Evolutionary conservation across 2,888 invertebrate species (phyloP).

Genomic region (Artemia sp.): DNA sequence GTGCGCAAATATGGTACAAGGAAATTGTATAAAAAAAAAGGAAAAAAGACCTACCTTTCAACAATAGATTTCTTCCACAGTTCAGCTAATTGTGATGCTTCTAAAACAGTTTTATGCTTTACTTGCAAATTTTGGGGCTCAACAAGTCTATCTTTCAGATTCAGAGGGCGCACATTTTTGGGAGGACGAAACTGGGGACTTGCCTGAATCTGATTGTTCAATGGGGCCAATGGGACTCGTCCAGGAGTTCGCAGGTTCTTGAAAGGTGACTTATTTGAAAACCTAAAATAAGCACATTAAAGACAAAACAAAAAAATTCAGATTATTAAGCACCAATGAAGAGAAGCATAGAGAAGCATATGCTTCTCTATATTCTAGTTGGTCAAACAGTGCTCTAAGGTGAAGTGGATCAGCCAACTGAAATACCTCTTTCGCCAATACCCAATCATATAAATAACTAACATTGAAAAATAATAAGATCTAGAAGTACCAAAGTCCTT

Average conservation of each 20-base stretch:
- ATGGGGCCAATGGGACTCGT: slow-evolving; percentile 25
- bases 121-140: slow-evolving; percentile 14
- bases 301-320: too few relatives aligned
- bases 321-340: too few relatives aligned
- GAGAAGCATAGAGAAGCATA: too few relatives aligned
- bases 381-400: too few relatives aligned
- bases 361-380: too few relatives aligned
- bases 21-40: background rate
- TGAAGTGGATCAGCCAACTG: too few relatives aligned
- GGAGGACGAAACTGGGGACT: slow-evolving; percentile 17
- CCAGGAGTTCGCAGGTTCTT: slow-evolving; percentile 29
- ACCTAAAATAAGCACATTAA: slow-evolving; percentile 25
- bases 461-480: too few relatives aligned
- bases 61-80: background rate
- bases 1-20: too few relatives aligned
- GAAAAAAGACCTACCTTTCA: slow-evolving; percentile 1
- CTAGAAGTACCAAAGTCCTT: too few relatives aligned
- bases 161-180: background rate
- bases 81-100: slow-evolving; percentile 8
- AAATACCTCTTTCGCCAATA: too few relatives aligned
- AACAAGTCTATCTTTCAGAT: slow-evolving; percentile 17
- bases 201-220: slow-evolving; percentile 15
- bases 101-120: background rate
- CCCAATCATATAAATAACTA: too few relatives aligned
- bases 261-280: slow-evolving; percentile 29